These are phyloP conservation scores for Nomada fabriciana DNA, from an alignment of 2,888 invertebrate species.

Conservation along the genomic window DNA sequence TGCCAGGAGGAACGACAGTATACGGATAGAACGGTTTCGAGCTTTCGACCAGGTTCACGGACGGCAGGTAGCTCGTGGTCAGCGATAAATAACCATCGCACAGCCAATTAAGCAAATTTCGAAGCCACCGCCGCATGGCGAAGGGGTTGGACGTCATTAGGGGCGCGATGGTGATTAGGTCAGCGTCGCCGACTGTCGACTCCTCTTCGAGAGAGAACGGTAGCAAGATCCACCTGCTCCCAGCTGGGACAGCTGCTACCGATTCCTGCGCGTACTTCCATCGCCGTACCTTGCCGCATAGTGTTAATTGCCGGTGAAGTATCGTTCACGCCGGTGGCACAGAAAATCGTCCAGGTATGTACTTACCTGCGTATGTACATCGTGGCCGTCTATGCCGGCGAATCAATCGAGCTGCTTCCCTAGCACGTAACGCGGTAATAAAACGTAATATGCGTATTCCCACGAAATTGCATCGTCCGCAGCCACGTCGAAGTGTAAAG, in stretches of 20 bases:
- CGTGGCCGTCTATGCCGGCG: slow-evolving; percentile 41
- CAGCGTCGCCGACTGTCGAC: slow-evolving; percentile 53
- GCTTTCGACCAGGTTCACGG: slow-evolving; percentile 19
- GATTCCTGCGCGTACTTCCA: slow-evolving; percentile 55
- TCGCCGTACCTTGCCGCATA: slow-evolving; percentile 12
- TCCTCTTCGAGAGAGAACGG: slow-evolving; percentile 62
- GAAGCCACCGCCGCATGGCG: slow-evolving; percentile 60
- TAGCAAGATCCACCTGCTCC: slow-evolving; percentile 80
- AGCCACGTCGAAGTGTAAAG: neutral
- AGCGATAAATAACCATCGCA: slow-evolving; percentile 77
- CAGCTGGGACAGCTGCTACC: slow-evolving; percentile 66
- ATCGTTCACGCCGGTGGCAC: slow-evolving; percentile 55
- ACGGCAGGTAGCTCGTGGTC: slow-evolving; percentile 37
- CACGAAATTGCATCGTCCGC: slow-evolving; percentile 34
- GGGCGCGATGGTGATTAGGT: slow-evolving; percentile 81
- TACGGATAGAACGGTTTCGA: neutral
- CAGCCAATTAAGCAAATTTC: slow-evolving; percentile 81
- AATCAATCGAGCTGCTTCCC: slow-evolving; percentile 55
- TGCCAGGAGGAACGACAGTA: neutral
- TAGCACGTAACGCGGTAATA: slow-evolving; percentile 43
- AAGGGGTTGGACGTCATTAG: slow-evolving; percentile 77
- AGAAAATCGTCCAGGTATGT: slow-evolving; percentile 35
- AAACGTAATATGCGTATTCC: slow-evolving; percentile 30
- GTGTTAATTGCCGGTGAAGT: slow-evolving; percentile 67
- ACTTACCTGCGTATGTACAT: neutral